Percentiles rank a stretch among this genome's conserved stretches.
Evolutionary conservation across 2,113 vertebrate species (phyloP).

Genomic region (Antechinus flavipes): DNA sequence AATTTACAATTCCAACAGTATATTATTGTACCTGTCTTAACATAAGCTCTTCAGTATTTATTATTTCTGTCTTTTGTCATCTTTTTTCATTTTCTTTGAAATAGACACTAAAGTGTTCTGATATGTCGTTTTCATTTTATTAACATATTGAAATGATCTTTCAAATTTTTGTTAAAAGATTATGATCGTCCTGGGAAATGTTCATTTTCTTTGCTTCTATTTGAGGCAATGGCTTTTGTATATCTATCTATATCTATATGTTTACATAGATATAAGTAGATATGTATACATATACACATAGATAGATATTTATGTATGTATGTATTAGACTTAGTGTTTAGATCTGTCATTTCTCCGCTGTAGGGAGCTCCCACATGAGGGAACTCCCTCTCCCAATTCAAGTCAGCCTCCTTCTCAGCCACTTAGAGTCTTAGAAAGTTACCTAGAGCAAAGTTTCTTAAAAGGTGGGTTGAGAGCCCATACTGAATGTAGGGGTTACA

Average conservation of each 20-base stretch:
- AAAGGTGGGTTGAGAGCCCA: too few relatives aligned
- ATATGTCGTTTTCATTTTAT: neutral
- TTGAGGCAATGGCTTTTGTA: neutral
- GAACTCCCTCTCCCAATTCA: neutral
- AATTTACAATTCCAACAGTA: neutral
- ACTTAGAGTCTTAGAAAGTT: neutral
- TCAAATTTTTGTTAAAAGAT: neutral
- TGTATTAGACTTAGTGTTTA: neutral
- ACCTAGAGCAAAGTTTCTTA: neutral
- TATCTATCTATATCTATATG: too few relatives aligned
- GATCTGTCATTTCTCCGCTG: neutral
- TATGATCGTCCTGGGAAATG: neutral
- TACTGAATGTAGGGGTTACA: too few relatives aligned
- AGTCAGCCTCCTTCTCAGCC: neutral
- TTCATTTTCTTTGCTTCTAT: neutral
- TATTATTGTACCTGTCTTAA: neutral
- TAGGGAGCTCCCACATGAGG: neutral
- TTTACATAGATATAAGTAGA: too few relatives aligned
- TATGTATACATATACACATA: too few relatives aligned
- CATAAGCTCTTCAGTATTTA: neutral
- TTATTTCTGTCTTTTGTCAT: neutral
- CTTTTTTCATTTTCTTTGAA: neutral
- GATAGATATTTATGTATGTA: neutral
- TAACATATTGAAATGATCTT: neutral
- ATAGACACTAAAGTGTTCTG: neutral